phyloP scores from a whole-genome alignment of 2,888 invertebrate species.

The Hemicrepidius hirtus region DNA sequence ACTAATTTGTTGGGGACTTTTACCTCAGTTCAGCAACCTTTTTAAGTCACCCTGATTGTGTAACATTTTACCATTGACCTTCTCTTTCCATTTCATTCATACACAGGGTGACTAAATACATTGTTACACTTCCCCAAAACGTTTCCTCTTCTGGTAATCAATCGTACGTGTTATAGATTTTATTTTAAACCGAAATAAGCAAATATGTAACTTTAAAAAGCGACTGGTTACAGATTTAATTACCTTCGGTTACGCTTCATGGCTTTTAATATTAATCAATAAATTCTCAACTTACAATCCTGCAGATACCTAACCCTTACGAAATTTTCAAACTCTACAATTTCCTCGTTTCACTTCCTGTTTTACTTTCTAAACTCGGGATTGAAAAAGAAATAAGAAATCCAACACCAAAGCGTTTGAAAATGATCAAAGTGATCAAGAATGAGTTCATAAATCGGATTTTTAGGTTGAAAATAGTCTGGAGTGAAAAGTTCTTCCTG shows the following conservation, averaged over 20 bases:
- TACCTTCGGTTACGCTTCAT: no score
- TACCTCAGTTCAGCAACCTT: slow-evolving; percentile 37
- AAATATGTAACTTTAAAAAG: no score
- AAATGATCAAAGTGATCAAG: slow-evolving; percentile 10
- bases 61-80: slow-evolving; percentile 23
- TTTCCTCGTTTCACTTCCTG: background rate
- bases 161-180: no score
- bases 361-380: background rate
- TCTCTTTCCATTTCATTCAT: background rate
- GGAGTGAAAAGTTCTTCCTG: slow-evolving; percentile 45
- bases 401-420: background rate
- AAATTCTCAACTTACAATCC: background rate
- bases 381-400: background rate
- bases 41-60: slow-evolving; percentile 8
- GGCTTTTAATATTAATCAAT: background rate
- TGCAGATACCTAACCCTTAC: background rate
- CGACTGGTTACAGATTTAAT: no score
- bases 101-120: no score
- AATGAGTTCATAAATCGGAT: background rate
- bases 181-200: no score
- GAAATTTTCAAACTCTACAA: background rate
- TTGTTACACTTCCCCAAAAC: no score
- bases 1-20: slow-evolving; percentile 40
- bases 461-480: slow-evolving; percentile 10
- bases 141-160: no score